Conservation (phyloP, 2,113 vertebrate genomes). For the Tamias sibiricus region DNA sequence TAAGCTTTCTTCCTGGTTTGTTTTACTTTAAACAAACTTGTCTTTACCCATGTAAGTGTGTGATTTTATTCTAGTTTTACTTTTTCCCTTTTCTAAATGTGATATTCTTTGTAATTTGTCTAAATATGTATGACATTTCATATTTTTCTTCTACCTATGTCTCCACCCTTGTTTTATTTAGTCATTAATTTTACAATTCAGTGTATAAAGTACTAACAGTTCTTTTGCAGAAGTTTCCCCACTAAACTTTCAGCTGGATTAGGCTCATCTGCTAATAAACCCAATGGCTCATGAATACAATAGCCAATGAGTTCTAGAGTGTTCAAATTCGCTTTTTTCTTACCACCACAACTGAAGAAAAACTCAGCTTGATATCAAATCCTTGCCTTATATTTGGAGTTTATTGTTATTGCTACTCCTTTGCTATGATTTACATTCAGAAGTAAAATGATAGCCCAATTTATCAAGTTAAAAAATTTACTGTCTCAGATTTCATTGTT, state of each 20-base stretch:
- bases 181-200: not conserved
- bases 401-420: slow-evolving; percentile 23
- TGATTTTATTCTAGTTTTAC: not conserved
- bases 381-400: not conserved
- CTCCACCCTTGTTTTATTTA: not conserved
- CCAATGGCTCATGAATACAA: not conserved
- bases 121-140: not conserved
- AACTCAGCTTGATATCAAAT: not conserved
- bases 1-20: not conserved
- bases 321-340: not conserved
- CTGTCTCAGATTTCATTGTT: not conserved
- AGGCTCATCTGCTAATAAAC: not conserved
- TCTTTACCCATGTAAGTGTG: not conserved
- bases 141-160: not conserved
- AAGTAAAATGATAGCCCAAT: not conserved
- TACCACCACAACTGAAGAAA: not conserved
- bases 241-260: not conserved
- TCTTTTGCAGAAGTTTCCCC: not conserved
- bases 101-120: not conserved
- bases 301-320: not conserved
- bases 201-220: not conserved
- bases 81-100: not conserved
- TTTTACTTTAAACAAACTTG: no score
- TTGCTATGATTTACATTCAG: not conserved
- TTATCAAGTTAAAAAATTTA: not conserved